These are phyloP conservation scores for Apodemus agrarius DNA, from an alignment of 2,797 vertebrate genomes.

Conservation along the genomic window DNA sequence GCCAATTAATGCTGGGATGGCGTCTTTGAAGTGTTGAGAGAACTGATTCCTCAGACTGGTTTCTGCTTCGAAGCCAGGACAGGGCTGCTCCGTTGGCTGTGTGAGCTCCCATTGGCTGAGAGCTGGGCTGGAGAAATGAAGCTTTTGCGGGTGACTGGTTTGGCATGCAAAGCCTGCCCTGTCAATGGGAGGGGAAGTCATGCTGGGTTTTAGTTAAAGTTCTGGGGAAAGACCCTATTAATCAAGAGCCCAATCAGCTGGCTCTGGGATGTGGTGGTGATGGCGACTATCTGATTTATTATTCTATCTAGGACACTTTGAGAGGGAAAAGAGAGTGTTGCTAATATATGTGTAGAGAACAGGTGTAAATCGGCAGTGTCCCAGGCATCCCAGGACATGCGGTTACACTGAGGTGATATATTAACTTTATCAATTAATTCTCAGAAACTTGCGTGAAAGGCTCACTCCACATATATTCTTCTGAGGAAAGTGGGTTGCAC, in stretches of 20 bases:
- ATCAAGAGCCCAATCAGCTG: slow-evolving; percentile 87
- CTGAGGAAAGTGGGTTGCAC: slow-evolving; percentile 36
- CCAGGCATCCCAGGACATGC: slow-evolving; percentile 59
- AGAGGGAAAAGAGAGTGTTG: slow-evolving; percentile 58
- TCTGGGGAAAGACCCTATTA: slow-evolving; percentile 83
- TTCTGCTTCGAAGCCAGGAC: slow-evolving; percentile 58
- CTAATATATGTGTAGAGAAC: slow-evolving; percentile 69
- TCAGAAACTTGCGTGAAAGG: slow-evolving; percentile 69
- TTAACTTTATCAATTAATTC: slow-evolving; percentile 87
- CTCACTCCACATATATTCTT: slow-evolving; percentile 70
- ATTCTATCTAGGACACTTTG: slow-evolving; percentile 69
- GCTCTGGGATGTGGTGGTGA: slow-evolving; percentile 79
- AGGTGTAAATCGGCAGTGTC: slow-evolving; percentile 68
- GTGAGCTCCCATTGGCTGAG: slow-evolving; percentile 35
- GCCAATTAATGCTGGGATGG: slow-evolving; percentile 76
- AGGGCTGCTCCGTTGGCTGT: not conserved
- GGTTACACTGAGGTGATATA: slow-evolving; percentile 66
- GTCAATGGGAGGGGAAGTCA: slow-evolving; percentile 81
- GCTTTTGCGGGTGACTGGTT: slow-evolving; percentile 72
- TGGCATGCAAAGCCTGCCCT: slow-evolving; percentile 78
- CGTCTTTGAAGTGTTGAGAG: slow-evolving; percentile 72
- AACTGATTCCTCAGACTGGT: slow-evolving; percentile 52
- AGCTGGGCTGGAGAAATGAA: slow-evolving; percentile 45
- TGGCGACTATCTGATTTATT: slow-evolving; percentile 75
- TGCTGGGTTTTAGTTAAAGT: slow-evolving; percentile 85